These are phyloP conservation scores for Clarias gariepinus DNA, from an alignment of 2,113 vertebrate species.

Conservation along the genomic window DNA sequence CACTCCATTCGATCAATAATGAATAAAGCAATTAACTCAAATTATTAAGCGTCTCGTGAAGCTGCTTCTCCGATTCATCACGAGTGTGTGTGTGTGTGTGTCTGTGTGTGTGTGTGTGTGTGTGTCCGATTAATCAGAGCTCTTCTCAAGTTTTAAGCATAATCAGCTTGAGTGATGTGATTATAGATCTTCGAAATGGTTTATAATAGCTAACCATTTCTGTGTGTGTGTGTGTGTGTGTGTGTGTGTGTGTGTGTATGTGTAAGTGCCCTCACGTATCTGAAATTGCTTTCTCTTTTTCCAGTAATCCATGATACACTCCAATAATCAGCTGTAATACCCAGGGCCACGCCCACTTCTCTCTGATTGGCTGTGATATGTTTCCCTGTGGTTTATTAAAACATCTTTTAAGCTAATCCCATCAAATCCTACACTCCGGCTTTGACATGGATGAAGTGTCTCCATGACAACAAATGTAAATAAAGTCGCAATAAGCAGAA, in stretches of 20 bases:
- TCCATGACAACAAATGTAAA: neutral
- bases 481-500: neutral
- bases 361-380: neutral
- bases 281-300: neutral
- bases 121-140: slow-evolving; percentile 59
- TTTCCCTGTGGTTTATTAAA: neutral
- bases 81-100: slow-evolving; percentile 44
- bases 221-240: slow-evolving; percentile 1
- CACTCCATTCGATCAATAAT: slow-evolving; percentile 60
- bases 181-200: neutral
- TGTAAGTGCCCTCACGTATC: neutral
- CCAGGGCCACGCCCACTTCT: neutral
- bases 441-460: neutral
- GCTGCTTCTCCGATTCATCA: slow-evolving; percentile 61
- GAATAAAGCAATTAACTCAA: slow-evolving; percentile 65
- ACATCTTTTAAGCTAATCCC: neutral
- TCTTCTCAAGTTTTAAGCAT: slow-evolving; percentile 25
- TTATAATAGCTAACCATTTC: neutral
- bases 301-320: neutral
- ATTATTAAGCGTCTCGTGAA: slow-evolving; percentile 64
- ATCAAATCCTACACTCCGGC: neutral
- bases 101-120: too few relatives aligned
- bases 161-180: neutral
- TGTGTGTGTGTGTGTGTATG: slow-evolving; percentile 3
- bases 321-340: neutral